Evolutionary conservation across 2,797 vertebrate genomes (phyloP), one percentile per base, ranked within the genome.

Genomic region (Tangara arthus): DNA sequence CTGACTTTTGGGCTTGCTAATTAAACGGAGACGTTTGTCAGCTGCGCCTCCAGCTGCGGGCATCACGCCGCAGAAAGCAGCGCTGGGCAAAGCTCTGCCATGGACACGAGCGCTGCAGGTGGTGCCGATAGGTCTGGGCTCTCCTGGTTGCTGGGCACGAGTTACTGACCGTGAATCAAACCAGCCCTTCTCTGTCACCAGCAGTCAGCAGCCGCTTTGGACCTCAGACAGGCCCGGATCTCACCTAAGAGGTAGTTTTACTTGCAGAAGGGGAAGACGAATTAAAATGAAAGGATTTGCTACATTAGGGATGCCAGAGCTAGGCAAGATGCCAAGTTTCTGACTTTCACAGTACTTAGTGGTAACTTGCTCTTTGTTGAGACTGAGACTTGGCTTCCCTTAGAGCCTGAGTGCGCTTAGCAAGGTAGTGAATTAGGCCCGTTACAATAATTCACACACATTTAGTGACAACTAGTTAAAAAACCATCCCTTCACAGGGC

Each of bases 111-210:
- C 5, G 3, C 35, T 18, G 65, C 66, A 24, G 53, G 49, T 8
- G 23, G 15, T 34, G 17, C 39, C 30, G 26, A 2, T 4, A 1
- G 6, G 1, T 13, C 12, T 14, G 21, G 11, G 27, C 17, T 6
- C 32, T 22, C 26, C 11, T 21, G 7, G 7, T n/a, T 15, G 18
- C 1, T 13, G 11, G 3, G 9, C 6, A 8, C 0, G 2, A n/a
- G 8, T 39, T 20, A 2, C 37, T 35, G 65, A 12, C 63, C 6
- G 8, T 1, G 8, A 30, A 7, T 8, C 3, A 27, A 44, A 32
- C 8, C 34, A 19, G 15, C 23, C 35, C 32, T 22, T 15, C 70
- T 34, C 35, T 1, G n/a, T 7, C 24, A 35, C 18, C 47, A 11
- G 60, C 41, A 23, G n/a, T 15, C 57, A 55, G 41, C 66, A 49